phyloP scores from a whole-genome alignment of 2,113 vertebrate species.

The Laticauda laticaudata region DNA sequence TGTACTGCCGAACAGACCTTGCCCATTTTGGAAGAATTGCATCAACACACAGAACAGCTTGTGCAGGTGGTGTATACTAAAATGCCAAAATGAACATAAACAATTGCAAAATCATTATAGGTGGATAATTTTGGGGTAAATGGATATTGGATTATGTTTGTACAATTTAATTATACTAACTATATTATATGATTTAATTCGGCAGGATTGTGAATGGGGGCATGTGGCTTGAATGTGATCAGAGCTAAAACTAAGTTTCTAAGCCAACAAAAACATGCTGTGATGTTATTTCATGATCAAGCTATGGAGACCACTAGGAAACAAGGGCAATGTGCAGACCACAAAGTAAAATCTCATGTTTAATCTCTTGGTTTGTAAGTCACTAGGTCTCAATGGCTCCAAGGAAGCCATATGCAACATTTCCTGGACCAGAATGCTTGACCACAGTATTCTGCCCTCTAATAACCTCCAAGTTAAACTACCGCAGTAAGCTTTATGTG shows the following conservation, averaged over 20 bases:
- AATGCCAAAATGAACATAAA: neutral
- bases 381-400: neutral
- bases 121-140: neutral
- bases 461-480: neutral
- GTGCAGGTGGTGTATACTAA: slow-evolving; percentile 77
- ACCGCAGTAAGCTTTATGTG: neutral
- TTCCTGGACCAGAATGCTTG: neutral
- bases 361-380: neutral
- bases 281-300: neutral
- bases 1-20: slow-evolving; percentile 94
- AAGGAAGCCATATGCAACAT: neutral
- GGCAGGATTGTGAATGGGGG: neutral
- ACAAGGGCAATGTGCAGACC: neutral
- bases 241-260: neutral
- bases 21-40: slow-evolving; percentile 90
- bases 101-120: neutral
- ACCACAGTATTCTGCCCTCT: neutral
- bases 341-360: neutral
- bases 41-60: slow-evolving; percentile 93
- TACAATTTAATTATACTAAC: neutral
- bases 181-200: neutral
- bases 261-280: neutral
- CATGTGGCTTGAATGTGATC: neutral
- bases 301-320: neutral
- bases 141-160: neutral